Evolutionary conservation across 2,797 vertebrate species (phyloP).

Genomic region (Glossophaga mutica): DNA sequence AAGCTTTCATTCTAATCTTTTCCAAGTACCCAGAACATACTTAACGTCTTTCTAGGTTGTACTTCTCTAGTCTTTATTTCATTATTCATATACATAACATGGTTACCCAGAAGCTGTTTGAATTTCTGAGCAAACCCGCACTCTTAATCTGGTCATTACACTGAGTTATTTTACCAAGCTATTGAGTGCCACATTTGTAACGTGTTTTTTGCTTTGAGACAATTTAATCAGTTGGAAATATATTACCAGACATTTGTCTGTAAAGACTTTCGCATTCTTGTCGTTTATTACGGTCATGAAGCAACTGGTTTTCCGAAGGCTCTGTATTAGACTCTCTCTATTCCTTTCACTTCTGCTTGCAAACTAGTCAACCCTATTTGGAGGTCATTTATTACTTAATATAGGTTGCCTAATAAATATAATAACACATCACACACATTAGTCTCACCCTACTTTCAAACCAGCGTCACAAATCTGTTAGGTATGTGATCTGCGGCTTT

Average conservation of each 20-base stretch:
- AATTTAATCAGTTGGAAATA: slow-evolving; percentile 20
- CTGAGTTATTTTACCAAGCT: neutral
- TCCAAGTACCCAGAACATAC: neutral
- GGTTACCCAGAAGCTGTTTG: neutral
- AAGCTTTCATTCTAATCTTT: neutral
- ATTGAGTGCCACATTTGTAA: neutral
- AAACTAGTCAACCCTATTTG: neutral
- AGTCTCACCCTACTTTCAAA: neutral
- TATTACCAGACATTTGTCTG: neutral
- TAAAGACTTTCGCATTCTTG: neutral
- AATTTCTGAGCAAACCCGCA: neutral
- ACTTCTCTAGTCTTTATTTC: neutral
- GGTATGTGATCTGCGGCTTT: neutral
- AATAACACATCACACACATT: neutral
- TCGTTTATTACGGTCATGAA: neutral
- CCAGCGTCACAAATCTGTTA: neutral
- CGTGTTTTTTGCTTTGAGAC: neutral
- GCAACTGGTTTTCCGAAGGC: neutral
- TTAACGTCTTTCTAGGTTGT: neutral
- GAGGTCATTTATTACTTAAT: neutral
- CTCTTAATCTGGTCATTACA: neutral
- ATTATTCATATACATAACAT: neutral
- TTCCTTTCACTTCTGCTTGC: neutral
- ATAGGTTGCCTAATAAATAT: neutral
- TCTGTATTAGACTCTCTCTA: neutral